Evolutionary conservation across 2,888 invertebrate genomes (phyloP), one percentile per base, ranked within the genome.

Genomic region (Tanypteryx hageni): DNA sequence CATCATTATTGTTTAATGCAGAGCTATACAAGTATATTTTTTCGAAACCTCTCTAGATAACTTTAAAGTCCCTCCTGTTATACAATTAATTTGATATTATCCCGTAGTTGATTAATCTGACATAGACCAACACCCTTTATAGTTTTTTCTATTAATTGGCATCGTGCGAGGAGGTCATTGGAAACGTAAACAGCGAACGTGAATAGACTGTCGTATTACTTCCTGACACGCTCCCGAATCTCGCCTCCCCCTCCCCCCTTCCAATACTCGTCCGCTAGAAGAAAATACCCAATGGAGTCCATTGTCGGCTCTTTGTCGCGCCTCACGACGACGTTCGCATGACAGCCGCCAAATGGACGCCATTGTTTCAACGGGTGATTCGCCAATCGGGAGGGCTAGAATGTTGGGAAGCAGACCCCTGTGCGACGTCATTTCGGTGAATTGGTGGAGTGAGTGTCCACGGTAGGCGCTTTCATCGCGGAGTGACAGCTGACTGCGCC

Each of bases 401-500:
- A 18, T 44, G 86, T 86, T 86, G 59, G 59, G 59, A 86, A 59
- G 61, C 86, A 64, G 64, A 64, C 89, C 64, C 64, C 89, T 64
- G 31, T 18, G 16, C 89, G 89, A 89, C 89, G 61, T 89, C 89
- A 61, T 44, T 31, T 61, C 86, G 86, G 31, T 64, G 61, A 64
- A 64, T 89, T 61, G 89, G 89, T 61, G 59, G 22, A 31, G 83
- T 56, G 83, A 56, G 44, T 83, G 83, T 83, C 83, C 83, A 57
- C 83, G 83, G 83, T 18, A 83, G 83, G 59, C 57, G 86, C 61
- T 86, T 61, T 61, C 86, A 61, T 58, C 86, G 86, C 31, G 59
- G 31, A 61, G 61, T 86, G 89, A 89, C 89, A 89, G 89, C 89
- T 89, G 89, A 86, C 86, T 86, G 86, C 64, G 61, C 14, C 16